Evolutionary conservation across 1,140 invertebrate species (phyloP), one percentile per base, ranked within the genome.

Genomic region (Orchesella cincta): DNA sequence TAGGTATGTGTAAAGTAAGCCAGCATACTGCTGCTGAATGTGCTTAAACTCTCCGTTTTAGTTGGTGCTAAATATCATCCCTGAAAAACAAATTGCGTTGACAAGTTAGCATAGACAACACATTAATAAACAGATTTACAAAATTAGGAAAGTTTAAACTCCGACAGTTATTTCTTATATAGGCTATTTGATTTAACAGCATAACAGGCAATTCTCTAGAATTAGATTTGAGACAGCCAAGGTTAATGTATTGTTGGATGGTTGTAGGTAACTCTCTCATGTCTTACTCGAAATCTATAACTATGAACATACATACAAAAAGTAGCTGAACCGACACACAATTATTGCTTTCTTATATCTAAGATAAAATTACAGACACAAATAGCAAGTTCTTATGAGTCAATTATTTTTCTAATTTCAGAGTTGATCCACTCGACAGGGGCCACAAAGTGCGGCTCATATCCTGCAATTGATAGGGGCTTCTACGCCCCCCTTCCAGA

Each of bases 351-450:
- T 20, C 20, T 46, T 20, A 46, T 46, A n/a, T n/a, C n/a, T n/a
- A n/a, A n/a, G n/a, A n/a, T n/a, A n/a, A n/a, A n/a, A n/a, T n/a
- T n/a, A n/a, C n/a, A n/a, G n/a, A n/a, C n/a, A n/a, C n/a, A n/a
- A n/a, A n/a, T n/a, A n/a, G n/a, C 39, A 12, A 46, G 8, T 46
- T 46, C 20, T 46, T 46, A 46, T 46, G 20, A 46, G 20, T 20
- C 8, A 46, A 46, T 46, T 46, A 8, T 46, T 67, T 67, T 31
- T 67, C 14, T 67, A 16, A 33, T 67, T 67, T 29, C 62, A 67
- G 62, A 67, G 31, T 31, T 67, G 31, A 29, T 67, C 33, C 31
- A 67, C n/a, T 67, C 62, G 23, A 67, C 23, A 31, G 62, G 62
- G 29, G 62, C 62, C n/a, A 67, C 62, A 31, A 8, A 12, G 5